phyloP scores from a whole-genome alignment of 2,888 invertebrate genomes.

The Masnerella sp. region DNA sequence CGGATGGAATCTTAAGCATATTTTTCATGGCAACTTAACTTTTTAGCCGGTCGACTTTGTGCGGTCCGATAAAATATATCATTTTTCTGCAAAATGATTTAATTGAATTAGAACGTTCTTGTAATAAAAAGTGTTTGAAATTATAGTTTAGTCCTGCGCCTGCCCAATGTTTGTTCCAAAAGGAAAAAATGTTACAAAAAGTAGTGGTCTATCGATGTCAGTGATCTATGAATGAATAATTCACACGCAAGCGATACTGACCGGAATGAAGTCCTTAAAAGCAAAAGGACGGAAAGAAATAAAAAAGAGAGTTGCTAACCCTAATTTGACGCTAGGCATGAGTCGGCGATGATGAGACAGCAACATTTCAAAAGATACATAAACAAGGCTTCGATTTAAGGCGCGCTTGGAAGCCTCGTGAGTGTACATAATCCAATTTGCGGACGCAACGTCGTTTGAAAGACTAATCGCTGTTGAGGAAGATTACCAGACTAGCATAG shows the following conservation, averaged over 20 bases:
- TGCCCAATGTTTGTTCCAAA: too few species aligned
- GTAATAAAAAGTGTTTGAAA: too few species aligned
- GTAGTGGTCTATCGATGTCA: not conserved
- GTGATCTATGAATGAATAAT: slow-evolving; percentile 43
- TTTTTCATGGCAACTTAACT: slow-evolving; percentile 42
- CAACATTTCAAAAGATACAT: slow-evolving; percentile 59
- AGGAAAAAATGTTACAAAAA: too few species aligned
- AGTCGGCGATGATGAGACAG: slow-evolving; percentile 58
- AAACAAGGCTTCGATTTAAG: slow-evolving; percentile 61
- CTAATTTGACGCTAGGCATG: slow-evolving; percentile 54
- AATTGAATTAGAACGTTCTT: too few species aligned
- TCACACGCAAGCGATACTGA: slow-evolving; percentile 32
- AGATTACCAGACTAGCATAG: slow-evolving; percentile 57
- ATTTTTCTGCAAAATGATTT: slow-evolving; percentile 9
- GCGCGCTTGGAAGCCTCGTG: slow-evolving; percentile 60
- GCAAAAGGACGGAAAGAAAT: slow-evolving; percentile 44
- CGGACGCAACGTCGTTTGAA: slow-evolving; percentile 60
- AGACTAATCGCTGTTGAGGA: slow-evolving; percentile 61
- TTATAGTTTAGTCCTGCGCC: too few species aligned
- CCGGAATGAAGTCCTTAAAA: slow-evolving; percentile 43
- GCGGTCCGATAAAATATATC: slow-evolving; percentile 1
- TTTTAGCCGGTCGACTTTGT: slow-evolving; percentile 24
- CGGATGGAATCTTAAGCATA: slow-evolving; percentile 32
- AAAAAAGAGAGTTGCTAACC: slow-evolving; percentile 56
- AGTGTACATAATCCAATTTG: slow-evolving; percentile 61